Evolutionary conservation across 2,888 invertebrate genomes (phyloP).

Genomic region (Allolobophora icterica): DNA sequence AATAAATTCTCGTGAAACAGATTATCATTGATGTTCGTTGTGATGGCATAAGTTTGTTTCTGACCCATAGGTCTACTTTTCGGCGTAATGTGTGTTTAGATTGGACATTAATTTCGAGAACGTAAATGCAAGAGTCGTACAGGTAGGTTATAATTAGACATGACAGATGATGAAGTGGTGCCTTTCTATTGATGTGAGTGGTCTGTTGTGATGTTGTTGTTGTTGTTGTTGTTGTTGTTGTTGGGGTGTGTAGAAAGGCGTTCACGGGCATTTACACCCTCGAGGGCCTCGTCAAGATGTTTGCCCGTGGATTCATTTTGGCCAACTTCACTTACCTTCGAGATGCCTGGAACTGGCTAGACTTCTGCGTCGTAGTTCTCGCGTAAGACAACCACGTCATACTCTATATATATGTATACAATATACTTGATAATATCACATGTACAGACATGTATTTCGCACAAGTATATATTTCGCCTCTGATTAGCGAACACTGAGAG

Average conservation of each 20-base stretch:
- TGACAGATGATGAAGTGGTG: neutral
- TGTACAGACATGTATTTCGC: too few species aligned
- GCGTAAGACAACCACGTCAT: slow-evolving; percentile 79
- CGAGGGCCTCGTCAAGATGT: slow-evolving; percentile 98
- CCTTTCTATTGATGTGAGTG: too few species aligned
- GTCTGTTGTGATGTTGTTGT: too few species aligned
- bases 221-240: too few species aligned
- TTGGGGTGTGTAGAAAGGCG: slow-evolving; percentile 80
- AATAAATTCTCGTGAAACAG: neutral
- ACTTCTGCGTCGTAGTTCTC: slow-evolving; percentile 99
- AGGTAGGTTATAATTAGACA: neutral
- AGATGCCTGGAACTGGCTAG: slow-evolving; percentile 99
- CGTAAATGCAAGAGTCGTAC: neutral
- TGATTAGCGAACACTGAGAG: too few species aligned
- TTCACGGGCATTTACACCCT: slow-evolving; percentile 99
- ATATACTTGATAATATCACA: neutral
- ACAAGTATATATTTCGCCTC: too few species aligned
- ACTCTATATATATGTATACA: neutral
- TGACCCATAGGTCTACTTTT: neutral
- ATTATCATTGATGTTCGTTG: neutral
- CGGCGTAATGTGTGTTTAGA: neutral
- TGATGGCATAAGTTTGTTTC: neutral
- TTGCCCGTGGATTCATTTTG: slow-evolving; percentile 98
- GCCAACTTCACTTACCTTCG: slow-evolving; percentile 99
- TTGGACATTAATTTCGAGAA: neutral